phyloP scores from a whole-genome alignment of 2,888 invertebrate genomes.

The Coecobrya sp. region DNA sequence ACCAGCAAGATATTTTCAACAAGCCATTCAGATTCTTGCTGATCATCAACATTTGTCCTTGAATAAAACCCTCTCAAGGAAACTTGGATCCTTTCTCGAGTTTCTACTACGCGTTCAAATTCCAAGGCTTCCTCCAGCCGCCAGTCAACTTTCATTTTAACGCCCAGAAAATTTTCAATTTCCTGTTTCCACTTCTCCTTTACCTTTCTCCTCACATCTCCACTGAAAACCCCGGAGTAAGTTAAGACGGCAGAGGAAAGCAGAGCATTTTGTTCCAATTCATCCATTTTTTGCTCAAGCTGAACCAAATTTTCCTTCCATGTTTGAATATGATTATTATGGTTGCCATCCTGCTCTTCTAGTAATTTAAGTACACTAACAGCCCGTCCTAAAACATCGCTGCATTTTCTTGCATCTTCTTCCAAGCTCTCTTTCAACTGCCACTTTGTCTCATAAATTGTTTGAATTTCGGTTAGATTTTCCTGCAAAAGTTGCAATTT shows the following conservation, averaged over 20 bases:
- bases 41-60: neutral
- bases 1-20: slow-evolving; percentile 26
- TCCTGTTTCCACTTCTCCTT: slow-evolving; percentile 19
- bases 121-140: neutral
- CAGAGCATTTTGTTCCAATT: slow-evolving; percentile 6
- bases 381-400: slow-evolving; percentile 48
- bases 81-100: neutral
- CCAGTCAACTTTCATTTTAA: slow-evolving; percentile 9
- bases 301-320: slow-evolving; percentile 29
- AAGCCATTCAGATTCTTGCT: neutral
- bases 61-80: neutral
- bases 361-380: slow-evolving; percentile 20
- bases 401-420: neutral
- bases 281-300: neutral
- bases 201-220: neutral
- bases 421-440: slow-evolving; percentile 36
- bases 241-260: slow-evolving; percentile 1
- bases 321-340: slow-evolving; percentile 23
- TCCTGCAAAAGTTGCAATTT: slow-evolving; percentile 64
- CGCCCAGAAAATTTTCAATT: neutral
- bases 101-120: neutral
- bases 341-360: slow-evolving; percentile 10
- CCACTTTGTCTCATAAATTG: slow-evolving; percentile 50
- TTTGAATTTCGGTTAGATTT: slow-evolving; percentile 55
- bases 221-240: neutral